phyloP scores from a whole-genome alignment of 35 echinoderm and acorn worm genomes.

The Lytechinus variegatus region DNA sequence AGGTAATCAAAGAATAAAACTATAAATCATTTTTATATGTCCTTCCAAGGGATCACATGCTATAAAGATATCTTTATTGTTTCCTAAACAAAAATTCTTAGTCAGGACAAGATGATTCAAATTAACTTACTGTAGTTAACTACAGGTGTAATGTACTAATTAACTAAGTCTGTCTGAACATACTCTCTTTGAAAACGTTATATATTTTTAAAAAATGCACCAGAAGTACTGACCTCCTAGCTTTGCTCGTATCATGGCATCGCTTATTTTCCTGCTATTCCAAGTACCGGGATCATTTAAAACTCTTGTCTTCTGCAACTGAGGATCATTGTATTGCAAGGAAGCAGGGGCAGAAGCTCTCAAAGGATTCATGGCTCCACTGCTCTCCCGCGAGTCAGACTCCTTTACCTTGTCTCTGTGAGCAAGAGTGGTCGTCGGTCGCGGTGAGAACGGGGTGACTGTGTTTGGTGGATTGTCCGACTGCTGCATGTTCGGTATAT shows the following conservation, averaged over 20 bases:
- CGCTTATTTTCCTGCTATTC: constrained; percentile 87
- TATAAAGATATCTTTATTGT: too few relatives aligned
- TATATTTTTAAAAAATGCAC: too few relatives aligned
- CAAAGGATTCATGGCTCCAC: background rate
- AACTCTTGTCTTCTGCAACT: constrained; percentile 66
- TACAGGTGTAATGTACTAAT: too few relatives aligned
- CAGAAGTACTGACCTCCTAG: constrained; percentile 97
- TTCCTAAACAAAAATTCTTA: too few relatives aligned
- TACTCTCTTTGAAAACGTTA: too few relatives aligned
- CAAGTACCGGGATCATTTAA: constrained; percentile 92
- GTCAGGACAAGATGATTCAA: too few relatives aligned
- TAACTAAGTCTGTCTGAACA: too few relatives aligned
- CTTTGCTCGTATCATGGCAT: constrained; percentile 85
- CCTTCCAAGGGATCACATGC: too few relatives aligned
- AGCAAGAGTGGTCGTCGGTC: constrained; percentile 70
- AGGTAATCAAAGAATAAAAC: too few relatives aligned
- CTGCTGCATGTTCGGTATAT: constrained; percentile 74
- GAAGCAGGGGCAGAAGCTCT: background rate
- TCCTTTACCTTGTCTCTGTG: constrained; percentile 65
- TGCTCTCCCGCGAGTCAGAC: background rate
- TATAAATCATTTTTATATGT: too few relatives aligned
- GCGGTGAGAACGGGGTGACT: constrained; percentile 77
- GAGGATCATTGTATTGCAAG: constrained; percentile 57
- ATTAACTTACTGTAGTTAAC: too few relatives aligned
- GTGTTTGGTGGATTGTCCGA: constrained; percentile 84